A percentile compares a stretch with the other conserved stretches of the same genome.
Conservation (phyloP, 2,888 invertebrate genomes). For the Limenitis camilla region DNA sequence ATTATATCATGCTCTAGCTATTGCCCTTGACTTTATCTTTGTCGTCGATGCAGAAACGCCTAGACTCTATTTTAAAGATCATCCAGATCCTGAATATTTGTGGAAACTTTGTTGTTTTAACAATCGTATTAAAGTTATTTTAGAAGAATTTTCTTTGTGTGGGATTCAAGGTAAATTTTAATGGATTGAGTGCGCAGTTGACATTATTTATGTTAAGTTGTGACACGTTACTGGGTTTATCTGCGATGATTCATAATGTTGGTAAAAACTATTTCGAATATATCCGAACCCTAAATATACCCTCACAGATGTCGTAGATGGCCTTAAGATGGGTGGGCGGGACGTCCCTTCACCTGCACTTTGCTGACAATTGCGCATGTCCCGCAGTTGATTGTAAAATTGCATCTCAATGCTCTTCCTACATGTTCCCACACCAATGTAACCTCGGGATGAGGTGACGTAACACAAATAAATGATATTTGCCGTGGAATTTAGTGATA, state of each 20-base stretch:
- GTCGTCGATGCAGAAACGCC: too few species aligned
- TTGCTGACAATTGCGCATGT: constrained; percentile 27
- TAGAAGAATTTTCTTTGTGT: constrained; percentile 8
- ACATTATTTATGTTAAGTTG: too few species aligned
- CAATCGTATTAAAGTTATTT: constrained; percentile 2
- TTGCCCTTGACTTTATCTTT: too few species aligned
- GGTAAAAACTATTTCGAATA: too few species aligned
- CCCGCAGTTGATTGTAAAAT: constrained; percentile 35
- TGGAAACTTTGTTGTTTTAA: constrained; percentile 1
- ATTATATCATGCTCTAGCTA: too few species aligned
- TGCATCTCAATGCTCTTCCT: constrained; percentile 30
- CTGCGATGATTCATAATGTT: too few species aligned
- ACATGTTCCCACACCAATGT: constrained; percentile 18
- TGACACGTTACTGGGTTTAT: too few species aligned
- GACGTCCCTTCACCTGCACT: constrained; percentile 29
- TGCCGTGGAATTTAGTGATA: constrained; percentile 4
- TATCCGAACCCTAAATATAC: too few species aligned
- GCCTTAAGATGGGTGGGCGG: constrained; percentile 20
- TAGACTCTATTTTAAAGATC: too few species aligned
- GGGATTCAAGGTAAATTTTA: constrained; percentile 7
- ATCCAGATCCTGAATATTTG: background rate
- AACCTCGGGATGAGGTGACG: constrained; percentile 12
- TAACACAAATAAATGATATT: constrained; percentile 3
- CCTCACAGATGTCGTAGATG: constrained; percentile 8
- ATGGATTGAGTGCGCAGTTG: constrained; percentile 4